A percentile compares a stretch with the other conserved stretches of the same genome.
phyloP scores from a whole-genome alignment of 2,888 invertebrate genomes.

The Acleris laterana region DNA sequence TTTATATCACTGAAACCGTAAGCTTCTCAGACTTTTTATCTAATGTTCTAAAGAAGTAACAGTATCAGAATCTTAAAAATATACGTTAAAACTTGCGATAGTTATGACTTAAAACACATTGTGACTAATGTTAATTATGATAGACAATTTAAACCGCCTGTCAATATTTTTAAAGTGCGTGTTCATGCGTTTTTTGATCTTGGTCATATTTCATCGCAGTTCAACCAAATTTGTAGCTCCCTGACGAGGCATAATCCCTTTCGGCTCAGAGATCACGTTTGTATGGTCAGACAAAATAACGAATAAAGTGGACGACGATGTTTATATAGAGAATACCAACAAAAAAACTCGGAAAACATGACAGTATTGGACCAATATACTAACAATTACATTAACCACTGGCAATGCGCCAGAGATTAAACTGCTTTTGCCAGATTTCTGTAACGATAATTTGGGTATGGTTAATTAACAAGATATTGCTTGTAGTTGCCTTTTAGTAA shows the following conservation, averaged over 20 bases:
- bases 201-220: background rate
- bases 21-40: no score
- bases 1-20: no score
- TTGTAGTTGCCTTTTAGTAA: background rate
- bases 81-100: no score
- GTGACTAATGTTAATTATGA: background rate
- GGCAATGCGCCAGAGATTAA: conserved; percentile 46
- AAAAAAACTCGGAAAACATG: conserved; percentile 21
- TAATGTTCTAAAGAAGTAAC: no score
- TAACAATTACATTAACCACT: conserved; percentile 57
- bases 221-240: background rate
- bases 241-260: background rate
- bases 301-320: no score
- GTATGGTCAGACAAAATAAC: no score
- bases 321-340: conserved; percentile 4
- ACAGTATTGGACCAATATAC: conserved; percentile 45
- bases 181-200: background rate
- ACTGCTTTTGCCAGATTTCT: conserved; percentile 44
- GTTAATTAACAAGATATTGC: conserved; percentile 39
- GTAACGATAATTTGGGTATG: conserved; percentile 43
- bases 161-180: no score
- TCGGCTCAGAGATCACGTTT: background rate
- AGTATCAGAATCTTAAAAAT: no score
- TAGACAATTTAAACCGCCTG: no score
- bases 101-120: background rate